phyloP scores from a whole-genome alignment of 2,113 vertebrate species.

The Uria aalge region DNA sequence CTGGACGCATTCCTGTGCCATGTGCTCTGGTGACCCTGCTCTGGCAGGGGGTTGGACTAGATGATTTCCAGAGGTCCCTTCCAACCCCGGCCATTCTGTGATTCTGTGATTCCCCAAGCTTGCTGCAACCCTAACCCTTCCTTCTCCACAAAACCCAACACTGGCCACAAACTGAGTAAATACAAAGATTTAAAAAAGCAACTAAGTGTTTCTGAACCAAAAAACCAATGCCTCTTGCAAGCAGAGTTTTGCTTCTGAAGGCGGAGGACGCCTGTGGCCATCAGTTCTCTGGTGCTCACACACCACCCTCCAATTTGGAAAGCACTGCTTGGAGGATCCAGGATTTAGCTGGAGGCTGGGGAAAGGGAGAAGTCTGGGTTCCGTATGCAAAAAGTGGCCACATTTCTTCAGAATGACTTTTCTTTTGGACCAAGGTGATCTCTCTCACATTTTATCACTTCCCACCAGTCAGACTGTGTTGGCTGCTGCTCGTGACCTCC shows the following conservation, averaged over 20 bases:
- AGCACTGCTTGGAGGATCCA: neutral
- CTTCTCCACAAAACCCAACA: neutral
- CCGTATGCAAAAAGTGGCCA: neutral
- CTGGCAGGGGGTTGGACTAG: neutral
- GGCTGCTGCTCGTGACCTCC: neutral
- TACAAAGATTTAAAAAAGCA: neutral
- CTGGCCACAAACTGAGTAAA: neutral
- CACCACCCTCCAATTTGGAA: neutral
- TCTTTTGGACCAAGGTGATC: neutral
- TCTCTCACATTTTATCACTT: neutral
- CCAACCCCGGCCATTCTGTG: neutral
- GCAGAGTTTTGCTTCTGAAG: neutral
- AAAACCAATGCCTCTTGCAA: neutral
- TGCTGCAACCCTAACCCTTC: neutral
- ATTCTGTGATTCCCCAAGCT: neutral
- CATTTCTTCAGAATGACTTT: neutral
- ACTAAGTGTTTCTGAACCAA: neutral
- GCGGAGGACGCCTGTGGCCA: neutral
- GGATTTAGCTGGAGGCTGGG: neutral
- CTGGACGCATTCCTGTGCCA: neutral
- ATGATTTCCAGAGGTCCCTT: neutral
- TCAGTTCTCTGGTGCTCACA: neutral
- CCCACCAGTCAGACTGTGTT: neutral
- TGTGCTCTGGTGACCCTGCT: neutral
- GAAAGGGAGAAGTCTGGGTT: neutral